A percentile compares a stretch with the other conserved stretches of the same genome.
Conservation (phyloP, 2,888 invertebrate species). For the Heliconius hortense region DNA sequence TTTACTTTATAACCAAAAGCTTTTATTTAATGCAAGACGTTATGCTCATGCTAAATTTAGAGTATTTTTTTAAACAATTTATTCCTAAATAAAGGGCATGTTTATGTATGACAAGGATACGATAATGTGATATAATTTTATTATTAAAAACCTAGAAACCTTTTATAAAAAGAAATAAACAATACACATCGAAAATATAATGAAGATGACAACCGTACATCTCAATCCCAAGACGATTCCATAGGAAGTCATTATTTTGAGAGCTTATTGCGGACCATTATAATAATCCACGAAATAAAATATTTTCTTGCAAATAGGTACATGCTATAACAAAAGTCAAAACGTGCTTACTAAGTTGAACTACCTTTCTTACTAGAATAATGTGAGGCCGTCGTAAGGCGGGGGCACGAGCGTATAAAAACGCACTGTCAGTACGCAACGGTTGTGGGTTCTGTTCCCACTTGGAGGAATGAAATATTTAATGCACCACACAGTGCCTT, state of each 20-base stretch:
- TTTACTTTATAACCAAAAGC: neutral
- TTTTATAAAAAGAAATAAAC: neutral
- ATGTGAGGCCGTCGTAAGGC: too few relatives aligned
- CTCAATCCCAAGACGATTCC: neutral
- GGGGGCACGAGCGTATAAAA: too few relatives aligned
- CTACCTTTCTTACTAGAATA: too few relatives aligned
- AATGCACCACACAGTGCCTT: too few relatives aligned
- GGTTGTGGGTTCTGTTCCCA: too few relatives aligned
- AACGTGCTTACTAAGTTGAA: neutral
- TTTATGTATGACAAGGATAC: too few relatives aligned
- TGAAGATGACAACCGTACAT: neutral
- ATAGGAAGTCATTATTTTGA: neutral
- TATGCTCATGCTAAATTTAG: neutral
- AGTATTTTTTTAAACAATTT: neutral
- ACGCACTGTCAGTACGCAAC: too few relatives aligned
- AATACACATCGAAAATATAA: neutral
- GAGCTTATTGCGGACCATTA: neutral
- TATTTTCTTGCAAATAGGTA: neutral
- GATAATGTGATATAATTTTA: too few relatives aligned
- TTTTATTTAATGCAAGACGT: neutral
- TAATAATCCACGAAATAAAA: neutral
- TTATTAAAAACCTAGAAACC: too few relatives aligned
- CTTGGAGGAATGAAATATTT: too few relatives aligned
- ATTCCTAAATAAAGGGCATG: neutral
- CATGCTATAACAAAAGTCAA: neutral